Percentiles rank a stretch among this genome's conserved stretches.
phyloP scores from a whole-genome alignment of 1,140 invertebrate species.

The Tetramorium parvispinum region DNA sequence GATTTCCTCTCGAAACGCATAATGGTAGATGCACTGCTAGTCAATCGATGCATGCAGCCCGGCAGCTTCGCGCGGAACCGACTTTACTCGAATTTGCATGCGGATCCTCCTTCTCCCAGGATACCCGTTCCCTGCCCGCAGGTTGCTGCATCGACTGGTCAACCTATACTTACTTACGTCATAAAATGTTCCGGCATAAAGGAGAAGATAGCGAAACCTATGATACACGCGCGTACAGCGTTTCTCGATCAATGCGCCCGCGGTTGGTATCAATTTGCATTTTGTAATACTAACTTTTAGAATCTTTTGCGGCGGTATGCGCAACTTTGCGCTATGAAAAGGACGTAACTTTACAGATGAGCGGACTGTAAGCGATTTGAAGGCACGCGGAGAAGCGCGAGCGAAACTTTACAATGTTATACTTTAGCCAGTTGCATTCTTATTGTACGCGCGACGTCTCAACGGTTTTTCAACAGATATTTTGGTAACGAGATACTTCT shows the following conservation, averaged over 20 bases:
- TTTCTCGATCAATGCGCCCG: slow-evolving; percentile 28
- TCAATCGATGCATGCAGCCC: slow-evolving; percentile 56
- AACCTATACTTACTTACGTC: slow-evolving; percentile 61
- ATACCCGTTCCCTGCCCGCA: slow-evolving; percentile 54
- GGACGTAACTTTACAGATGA: slow-evolving; percentile 33
- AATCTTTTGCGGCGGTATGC: slow-evolving; percentile 23
- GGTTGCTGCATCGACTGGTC: slow-evolving; percentile 57
- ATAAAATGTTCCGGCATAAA: slow-evolving; percentile 60
- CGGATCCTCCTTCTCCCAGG: slow-evolving; percentile 64
- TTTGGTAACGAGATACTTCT: background rate
- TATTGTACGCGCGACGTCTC: background rate
- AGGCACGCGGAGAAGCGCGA: background rate
- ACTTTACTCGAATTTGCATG: slow-evolving; percentile 71
- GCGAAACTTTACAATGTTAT: slow-evolving; percentile 40
- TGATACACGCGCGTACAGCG: slow-evolving; percentile 32
- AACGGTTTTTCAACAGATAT: background rate
- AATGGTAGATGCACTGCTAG: slow-evolving; percentile 44
- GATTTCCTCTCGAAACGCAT: slow-evolving; percentile 51
- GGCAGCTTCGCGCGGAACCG: slow-evolving; percentile 48
- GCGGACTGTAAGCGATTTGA: slow-evolving; percentile 27
- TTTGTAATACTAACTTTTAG: slow-evolving; percentile 47
- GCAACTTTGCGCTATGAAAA: slow-evolving; percentile 37
- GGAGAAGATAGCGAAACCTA: slow-evolving; percentile 35
- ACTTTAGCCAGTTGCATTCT: slow-evolving; percentile 13
- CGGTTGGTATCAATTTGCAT: slow-evolving; percentile 56